These are phyloP conservation scores for Cotesia glomerata DNA, from an alignment of 1,140 invertebrate genomes.

Conservation along the genomic window DNA sequence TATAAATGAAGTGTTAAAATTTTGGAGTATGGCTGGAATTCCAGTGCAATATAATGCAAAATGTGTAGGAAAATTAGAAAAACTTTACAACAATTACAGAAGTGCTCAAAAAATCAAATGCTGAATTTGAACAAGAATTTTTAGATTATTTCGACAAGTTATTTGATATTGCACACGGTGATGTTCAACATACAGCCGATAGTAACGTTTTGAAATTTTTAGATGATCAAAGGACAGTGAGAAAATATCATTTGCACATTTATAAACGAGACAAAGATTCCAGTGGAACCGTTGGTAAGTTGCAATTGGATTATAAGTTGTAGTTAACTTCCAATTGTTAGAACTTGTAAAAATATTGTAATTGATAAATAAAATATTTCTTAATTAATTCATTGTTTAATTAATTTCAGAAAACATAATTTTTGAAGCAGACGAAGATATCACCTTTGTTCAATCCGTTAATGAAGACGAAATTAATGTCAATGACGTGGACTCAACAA, in stretches of 20 bases:
- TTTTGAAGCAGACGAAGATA: slow-evolving; percentile 4
- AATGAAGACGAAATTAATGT: slow-evolving; percentile 16
- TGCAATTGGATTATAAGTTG: neutral
- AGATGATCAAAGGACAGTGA: slow-evolving; percentile 15
- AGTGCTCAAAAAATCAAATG: slow-evolving; percentile 23
- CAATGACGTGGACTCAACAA: neutral
- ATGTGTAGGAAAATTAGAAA: slow-evolving; percentile 24
- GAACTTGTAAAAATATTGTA: neutral
- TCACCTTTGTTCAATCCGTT: slow-evolving; percentile 6
- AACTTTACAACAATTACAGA: slow-evolving; percentile 19
- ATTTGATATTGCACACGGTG: slow-evolving; percentile 26
- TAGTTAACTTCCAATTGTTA: neutral
- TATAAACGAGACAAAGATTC: slow-evolving; percentile 8
- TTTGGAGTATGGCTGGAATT: slow-evolving; percentile 25
- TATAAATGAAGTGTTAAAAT: slow-evolving; percentile 15
- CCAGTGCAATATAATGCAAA: neutral
- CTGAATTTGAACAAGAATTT: slow-evolving; percentile 13
- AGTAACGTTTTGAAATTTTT: slow-evolving; percentile 15
- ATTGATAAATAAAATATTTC: slow-evolving; percentile 11
- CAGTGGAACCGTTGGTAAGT: slow-evolving; percentile 11
- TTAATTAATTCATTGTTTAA: neutral
- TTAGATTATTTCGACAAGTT: slow-evolving; percentile 10
- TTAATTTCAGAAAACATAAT: slow-evolving; percentile 18
- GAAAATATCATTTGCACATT: slow-evolving; percentile 25
- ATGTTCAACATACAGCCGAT: slow-evolving; percentile 15